A percentile compares a stretch with the other conserved stretches of the same genome.
Evolutionary conservation across 2,113 vertebrate species (phyloP).

Genomic region (Vimba vimba): DNA sequence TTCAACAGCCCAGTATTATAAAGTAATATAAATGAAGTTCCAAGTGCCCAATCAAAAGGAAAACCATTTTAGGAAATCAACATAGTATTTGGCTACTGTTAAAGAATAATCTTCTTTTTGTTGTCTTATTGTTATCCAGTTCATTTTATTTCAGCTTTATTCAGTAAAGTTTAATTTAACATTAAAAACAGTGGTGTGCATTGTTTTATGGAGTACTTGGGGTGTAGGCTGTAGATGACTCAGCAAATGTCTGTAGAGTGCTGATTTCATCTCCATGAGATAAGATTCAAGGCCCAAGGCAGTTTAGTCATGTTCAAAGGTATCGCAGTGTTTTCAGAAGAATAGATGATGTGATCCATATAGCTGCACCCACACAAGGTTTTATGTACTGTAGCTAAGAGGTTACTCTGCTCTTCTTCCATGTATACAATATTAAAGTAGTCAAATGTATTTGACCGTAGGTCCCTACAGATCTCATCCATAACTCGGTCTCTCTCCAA

Average conservation of each 20-base stretch:
- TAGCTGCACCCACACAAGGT: not conserved
- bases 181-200: not conserved
- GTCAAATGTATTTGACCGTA: conserved; percentile 35
- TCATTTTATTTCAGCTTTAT: not conserved
- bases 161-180: not conserved
- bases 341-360: not conserved
- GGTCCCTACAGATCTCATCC: conserved; percentile 24
- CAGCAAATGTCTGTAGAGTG: not conserved
- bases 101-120: not conserved
- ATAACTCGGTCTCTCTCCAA: conserved; percentile 23
- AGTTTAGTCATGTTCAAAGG: not conserved
- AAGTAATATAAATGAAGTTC: too few relatives aligned
- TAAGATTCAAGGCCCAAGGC: not conserved
- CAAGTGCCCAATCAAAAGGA: too few relatives aligned
- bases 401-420: conserved; percentile 16
- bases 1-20: too few relatives aligned
- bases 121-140: not conserved
- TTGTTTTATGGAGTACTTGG: not conserved
- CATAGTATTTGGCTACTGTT: too few relatives aligned
- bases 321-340: not conserved
- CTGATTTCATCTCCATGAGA: not conserved
- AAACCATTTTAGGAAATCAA: too few relatives aligned
- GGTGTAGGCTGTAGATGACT: not conserved
- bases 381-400: not conserved
- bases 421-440: conserved; percentile 33